Percentiles rank a stretch among this genome's conserved stretches.
These are phyloP conservation scores for Aphaenogaster floridana DNA, from an alignment of 1,140 invertebrate genomes.

Conservation along the genomic window DNA sequence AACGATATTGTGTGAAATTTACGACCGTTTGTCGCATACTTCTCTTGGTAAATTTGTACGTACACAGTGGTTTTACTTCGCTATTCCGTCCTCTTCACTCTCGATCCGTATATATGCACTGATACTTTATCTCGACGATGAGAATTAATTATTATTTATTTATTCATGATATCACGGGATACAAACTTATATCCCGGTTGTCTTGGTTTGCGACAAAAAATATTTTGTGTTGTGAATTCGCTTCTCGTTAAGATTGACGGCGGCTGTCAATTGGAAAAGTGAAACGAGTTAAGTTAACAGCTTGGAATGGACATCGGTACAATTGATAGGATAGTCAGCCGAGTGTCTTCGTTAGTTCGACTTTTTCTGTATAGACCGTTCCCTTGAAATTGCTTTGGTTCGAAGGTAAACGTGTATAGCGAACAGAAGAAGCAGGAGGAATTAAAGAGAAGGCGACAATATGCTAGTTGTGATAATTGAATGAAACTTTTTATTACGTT, in stretches of 20 bases:
- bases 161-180: background rate
- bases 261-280: constrained; percentile 13
- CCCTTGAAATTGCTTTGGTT: background rate
- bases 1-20: constrained; percentile 36
- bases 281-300: constrained; percentile 3
- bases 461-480: background rate
- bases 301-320: background rate
- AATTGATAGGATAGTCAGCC: constrained; percentile 18
- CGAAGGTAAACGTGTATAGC: background rate
- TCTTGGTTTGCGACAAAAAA: background rate
- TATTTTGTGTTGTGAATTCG: constrained; percentile 14
- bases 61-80: background rate
- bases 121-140: background rate
- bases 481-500: constrained; percentile 19
- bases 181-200: background rate
- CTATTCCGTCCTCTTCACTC: background rate
- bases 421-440: background rate
- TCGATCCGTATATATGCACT: background rate
- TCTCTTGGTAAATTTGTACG: constrained; percentile 6
- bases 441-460: constrained; percentile 29
- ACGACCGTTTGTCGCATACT: background rate
- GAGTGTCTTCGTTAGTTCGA: constrained; percentile 22
- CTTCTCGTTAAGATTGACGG: background rate
- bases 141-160: constrained; percentile 17
- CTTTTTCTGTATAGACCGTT: constrained; percentile 14